Base-by-base conservation (phyloP, 2,888 invertebrate species). In the Lasioglossum villosulum region DNA sequence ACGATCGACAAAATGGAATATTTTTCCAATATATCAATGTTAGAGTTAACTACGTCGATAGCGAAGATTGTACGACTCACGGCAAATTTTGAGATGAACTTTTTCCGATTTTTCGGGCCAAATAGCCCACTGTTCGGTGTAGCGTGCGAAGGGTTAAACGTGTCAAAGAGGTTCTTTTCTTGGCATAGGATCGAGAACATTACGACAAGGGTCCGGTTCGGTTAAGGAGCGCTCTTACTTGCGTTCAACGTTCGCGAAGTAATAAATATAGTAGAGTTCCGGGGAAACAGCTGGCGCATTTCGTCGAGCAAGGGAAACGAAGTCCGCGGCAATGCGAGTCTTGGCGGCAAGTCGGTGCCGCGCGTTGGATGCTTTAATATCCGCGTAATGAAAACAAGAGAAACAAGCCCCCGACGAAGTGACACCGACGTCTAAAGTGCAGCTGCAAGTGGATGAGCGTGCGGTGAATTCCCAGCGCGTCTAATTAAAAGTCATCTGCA, bases 401-500 rank as follows among this genome's bases (percentile, higher is more conserved):
- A 79, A 76, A 81, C 56, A 68, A 71, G 74, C 34, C 56, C 71
- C 72, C 30, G 48, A 30, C 83, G 63, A 34, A 83, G 75, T 84
- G 86, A 86, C 88, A 82, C 72, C 84, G 86, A 66, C 84, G 84
- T 86, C 88, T 84, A 86, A 87, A 87, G 86, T 84, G 86, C 89
- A 86, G 83, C 84, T 87, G 87, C 88, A 82, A 87, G 89, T 88
- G 88, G 88, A 86, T 78, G 87, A 84, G 87, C 89, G 87, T 88
- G 88, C 88, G 42, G 78, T 77, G 88, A 88, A 88, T 88, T 87
- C 85, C 83, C 82, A 84, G 87, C 81, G 83, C 83, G 88, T 88
- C 88, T 88, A 88, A 88, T 88, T 88, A 88, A 88, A 87, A 88
- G 83, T 88, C 87, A 87, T 88, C 87, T 88, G 86, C 88, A 87